phyloP scores from a whole-genome alignment of 2,888 invertebrate genomes.

The Lacanobia oleracea region DNA sequence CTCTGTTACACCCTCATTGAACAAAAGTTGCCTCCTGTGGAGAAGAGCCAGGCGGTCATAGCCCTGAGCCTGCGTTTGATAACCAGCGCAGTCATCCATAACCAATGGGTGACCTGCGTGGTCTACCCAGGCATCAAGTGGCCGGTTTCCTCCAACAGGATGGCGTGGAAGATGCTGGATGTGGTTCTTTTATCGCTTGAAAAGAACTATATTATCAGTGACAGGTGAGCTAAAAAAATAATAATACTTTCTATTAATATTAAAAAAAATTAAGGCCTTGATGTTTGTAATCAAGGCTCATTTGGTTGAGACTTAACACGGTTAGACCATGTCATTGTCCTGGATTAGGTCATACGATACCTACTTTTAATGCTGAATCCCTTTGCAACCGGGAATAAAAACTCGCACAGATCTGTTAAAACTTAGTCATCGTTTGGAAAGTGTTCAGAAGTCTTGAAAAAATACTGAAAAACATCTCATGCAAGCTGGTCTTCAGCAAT shows the following conservation, averaged over 20 bases:
- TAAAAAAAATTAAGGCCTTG: neutral
- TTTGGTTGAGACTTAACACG: neutral
- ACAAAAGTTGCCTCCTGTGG: slow-evolving; percentile 79
- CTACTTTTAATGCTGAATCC: neutral
- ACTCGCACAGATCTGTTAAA: no score
- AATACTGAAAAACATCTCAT: no score
- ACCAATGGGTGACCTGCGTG: slow-evolving; percentile 68
- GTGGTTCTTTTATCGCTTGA: slow-evolving; percentile 74
- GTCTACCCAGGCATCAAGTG: slow-evolving; percentile 80
- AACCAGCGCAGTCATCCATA: slow-evolving; percentile 69
- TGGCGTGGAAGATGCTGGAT: slow-evolving; percentile 76
- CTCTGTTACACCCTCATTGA: slow-evolving; percentile 77
- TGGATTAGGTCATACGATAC: no score
- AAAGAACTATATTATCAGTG: slow-evolving; percentile 76
- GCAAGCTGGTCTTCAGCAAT: no score
- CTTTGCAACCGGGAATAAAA: no score
- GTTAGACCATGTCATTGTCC: neutral
- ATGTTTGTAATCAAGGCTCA: neutral
- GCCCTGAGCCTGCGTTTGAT: slow-evolving; percentile 75
- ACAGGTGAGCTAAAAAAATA: slow-evolving; percentile 71
- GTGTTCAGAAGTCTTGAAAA: no score
- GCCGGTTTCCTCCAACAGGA: slow-evolving; percentile 72
- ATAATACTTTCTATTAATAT: neutral
- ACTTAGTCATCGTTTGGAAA: no score
- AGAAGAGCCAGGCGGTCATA: slow-evolving; percentile 79